These are phyloP conservation scores for Callipepla squamata DNA, from an alignment of 2,113 vertebrate genomes.

Conservation along the genomic window DNA sequence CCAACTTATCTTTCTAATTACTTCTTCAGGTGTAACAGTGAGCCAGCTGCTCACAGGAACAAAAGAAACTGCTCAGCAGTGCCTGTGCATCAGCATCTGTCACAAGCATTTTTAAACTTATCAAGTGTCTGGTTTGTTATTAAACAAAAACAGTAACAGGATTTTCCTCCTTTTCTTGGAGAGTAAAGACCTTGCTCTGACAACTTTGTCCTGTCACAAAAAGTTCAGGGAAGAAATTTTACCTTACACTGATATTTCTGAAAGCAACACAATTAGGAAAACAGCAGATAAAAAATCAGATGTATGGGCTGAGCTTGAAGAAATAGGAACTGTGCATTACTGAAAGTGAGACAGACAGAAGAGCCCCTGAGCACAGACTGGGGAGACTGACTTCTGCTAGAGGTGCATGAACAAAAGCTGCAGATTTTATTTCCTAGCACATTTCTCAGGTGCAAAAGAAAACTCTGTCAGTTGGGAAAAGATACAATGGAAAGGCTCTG, in stretches of 20 bases:
- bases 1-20: conserved; percentile 71
- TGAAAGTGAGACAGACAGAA: neutral
- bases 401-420: neutral
- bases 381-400: neutral
- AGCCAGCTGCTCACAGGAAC: conserved; percentile 41
- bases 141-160: neutral
- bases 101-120: neutral
- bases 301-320: neutral
- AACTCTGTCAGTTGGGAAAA: neutral
- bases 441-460: neutral
- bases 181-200: neutral
- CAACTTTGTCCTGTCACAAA: neutral
- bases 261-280: neutral
- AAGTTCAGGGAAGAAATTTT: neutral
- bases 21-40: conserved; percentile 70
- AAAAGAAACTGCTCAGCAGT: conserved; percentile 4
- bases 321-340: neutral
- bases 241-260: neutral
- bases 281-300: neutral
- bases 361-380: neutral
- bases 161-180: neutral
- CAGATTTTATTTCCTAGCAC: neutral
- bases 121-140: neutral
- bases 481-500: neutral
- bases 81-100: neutral